These are phyloP conservation scores for Corythoichthys haematopterus DNA, from an alignment of 2,113 vertebrate genomes.

Conservation along the genomic window DNA sequence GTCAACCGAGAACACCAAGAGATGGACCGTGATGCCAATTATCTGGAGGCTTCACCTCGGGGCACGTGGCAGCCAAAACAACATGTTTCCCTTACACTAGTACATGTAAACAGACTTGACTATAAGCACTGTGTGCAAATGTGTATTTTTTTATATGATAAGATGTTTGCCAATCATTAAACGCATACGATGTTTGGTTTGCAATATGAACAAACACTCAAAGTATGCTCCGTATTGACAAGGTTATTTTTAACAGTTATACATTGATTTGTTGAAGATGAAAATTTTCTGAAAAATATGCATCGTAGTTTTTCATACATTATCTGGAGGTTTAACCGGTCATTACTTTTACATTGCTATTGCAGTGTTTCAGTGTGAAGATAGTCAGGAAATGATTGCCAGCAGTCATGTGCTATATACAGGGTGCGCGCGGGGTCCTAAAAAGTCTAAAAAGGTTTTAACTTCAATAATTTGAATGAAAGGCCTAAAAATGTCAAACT, in stretches of 20 bases:
- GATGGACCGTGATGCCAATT: slow-evolving; percentile 62
- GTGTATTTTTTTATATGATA: neutral
- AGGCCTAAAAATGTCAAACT: too few species aligned
- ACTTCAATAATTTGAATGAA: too few species aligned
- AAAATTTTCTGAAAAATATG: neutral
- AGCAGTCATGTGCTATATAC: too few species aligned
- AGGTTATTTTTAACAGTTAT: neutral
- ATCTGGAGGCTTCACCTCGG: slow-evolving; percentile 50
- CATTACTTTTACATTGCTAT: neutral
- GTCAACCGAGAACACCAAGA: slow-evolving; percentile 54
- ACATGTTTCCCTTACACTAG: slow-evolving; percentile 23
- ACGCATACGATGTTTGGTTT: neutral
- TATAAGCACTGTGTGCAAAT: slow-evolving; percentile 7
- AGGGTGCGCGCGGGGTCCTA: too few species aligned
- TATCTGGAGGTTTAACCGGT: neutral
- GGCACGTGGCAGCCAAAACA: slow-evolving; percentile 46
- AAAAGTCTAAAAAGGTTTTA: too few species aligned
- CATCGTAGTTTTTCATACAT: neutral
- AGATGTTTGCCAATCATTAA: neutral
- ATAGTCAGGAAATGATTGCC: neutral
- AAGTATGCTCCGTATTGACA: neutral
- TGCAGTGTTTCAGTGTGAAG: neutral
- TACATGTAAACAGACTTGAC: slow-evolving; percentile 20
- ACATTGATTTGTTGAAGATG: neutral
- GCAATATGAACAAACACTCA: neutral